Evolutionary conservation across 2,888 invertebrate species (phyloP), one percentile per base, ranked within the genome.

Genomic region (Cerastis rubricosa): DNA sequence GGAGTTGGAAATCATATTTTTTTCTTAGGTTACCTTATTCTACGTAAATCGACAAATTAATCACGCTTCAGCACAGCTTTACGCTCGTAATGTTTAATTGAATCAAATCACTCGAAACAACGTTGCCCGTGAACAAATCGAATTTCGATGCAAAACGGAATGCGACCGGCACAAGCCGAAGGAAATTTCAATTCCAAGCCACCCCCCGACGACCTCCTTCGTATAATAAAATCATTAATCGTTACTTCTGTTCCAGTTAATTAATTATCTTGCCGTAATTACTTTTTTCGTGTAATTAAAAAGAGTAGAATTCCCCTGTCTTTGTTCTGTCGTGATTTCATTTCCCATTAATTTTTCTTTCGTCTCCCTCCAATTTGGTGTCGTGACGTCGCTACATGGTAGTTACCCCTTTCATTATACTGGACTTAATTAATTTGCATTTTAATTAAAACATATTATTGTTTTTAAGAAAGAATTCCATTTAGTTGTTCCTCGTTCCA

Each of bases 311-410:
- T 95, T 95, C 96, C 94, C 95, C 95, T 95, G 96, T 96, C 96
- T 96, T 96, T 96, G 96, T 95, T 94, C 95, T 94, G 95, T 94
- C 95, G 94, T 96, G 96, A 96, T 96, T 96, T 96, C 96, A 95
- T 96, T 96, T 96, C 96, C 95, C 95, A 96, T 96, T 96, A 96
- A 96, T 96, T 96, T 96, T 96, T 96, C 96, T 96, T 96, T 96
- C 94, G 93, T 92, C 97, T 97, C 95, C 97, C 97, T 98, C 97
- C 98, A 95, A 96, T 96, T 96, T 95, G 94, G 93, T 94, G 94
- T 94, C 94, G 95, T 95, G 94, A 94, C 94, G 93, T 91, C 92
- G 94, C 91, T 94, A 95, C 94, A 95, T 94, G 93, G 94, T 94
- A 94, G 94, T 94, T 95, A 96, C 96, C 95, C 96, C 96, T 96